Evolutionary conservation across 2,113 vertebrate genomes (phyloP), one percentile per base, ranked within the genome.

Genomic region (Ophiodon elongatus): DNA sequence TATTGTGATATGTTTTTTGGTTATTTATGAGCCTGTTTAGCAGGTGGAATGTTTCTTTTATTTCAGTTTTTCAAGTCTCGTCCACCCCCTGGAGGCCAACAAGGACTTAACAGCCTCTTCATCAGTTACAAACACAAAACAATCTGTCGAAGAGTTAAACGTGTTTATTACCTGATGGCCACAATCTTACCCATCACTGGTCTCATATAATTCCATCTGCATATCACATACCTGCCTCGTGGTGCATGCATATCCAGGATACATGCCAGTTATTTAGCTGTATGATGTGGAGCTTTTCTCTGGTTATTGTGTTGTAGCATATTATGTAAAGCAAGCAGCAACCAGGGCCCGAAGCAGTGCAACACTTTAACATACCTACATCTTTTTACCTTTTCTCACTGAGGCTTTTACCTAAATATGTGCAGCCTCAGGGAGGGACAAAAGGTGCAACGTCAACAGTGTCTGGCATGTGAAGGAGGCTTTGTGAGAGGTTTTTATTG

Each of bases 11-110:
- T 54, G 45, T 37, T 50, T n/a, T 86, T 86, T 81, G 56, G 76
- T 91, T 92, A 91, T 92, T 91, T 93, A 93, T 89, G 39, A 87
- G 78, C 83, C 82, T 87, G 59, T 79, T 79, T 47, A 83, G 37
- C 84, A 82, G 90, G 86, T 89, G 67, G 35, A 89, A 83, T 74
- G 54, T 85, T 86, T 27, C 31, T 88, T n/a, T 89, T 8, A 54
- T 78, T 85, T 87, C 67, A 45, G 64, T 85, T 52, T 50, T 50
- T 35, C 41, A 43, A 33, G 74, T 87, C 73, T 81, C 4, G 15
- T 52, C 27, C 54, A 15, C 33, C n/a, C 17, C 39, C 25, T 8
- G 21, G 56, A 50, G 50, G 56, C 76, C 82, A 78, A 67, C 47
- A 54, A 79, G 67, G 76, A 90, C 66, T 81, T 25, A 7, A 79